Evolutionary conservation across 2,888 invertebrate species (phyloP).

Genomic region (Ditylenchus weischeri): DNA sequence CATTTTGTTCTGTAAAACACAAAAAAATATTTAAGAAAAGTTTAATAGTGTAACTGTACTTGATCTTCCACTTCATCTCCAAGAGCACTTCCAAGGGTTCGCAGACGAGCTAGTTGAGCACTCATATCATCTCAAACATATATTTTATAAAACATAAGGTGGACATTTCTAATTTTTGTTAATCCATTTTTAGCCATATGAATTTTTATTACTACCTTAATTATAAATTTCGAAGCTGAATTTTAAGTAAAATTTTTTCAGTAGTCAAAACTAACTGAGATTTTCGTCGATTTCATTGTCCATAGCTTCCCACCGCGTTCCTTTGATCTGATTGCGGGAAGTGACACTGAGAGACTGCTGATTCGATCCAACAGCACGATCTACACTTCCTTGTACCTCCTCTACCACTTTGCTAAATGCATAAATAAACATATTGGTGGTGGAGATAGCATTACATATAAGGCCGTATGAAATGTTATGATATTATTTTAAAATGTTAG

Average conservation of each 20-base stretch:
- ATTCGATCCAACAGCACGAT: conserved; percentile 5
- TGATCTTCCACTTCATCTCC: conserved; percentile 80
- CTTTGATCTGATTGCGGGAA: conserved; percentile 48
- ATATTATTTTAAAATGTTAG: too few species aligned
- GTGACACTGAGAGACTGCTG: conserved; percentile 39
- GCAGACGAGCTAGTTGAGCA: conserved; percentile 76
- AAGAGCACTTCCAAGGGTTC: conserved; percentile 77
- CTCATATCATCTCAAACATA: conserved; percentile 73
- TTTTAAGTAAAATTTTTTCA: background rate
- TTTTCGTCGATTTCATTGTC: conserved; percentile 58
- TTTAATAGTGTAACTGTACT: too few species aligned
- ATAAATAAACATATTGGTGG: background rate
- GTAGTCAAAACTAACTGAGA: conserved; percentile 40
- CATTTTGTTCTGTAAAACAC: conserved; percentile 65
- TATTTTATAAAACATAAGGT: conserved; percentile 14
- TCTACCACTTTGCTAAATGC: conserved; percentile 4
- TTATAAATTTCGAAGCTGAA: too few species aligned
- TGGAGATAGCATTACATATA: too few species aligned
- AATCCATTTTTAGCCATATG: too few species aligned
- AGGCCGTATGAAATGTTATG: too few species aligned
- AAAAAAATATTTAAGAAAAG: too few species aligned
- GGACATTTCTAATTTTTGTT: too few species aligned
- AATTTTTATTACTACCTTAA: too few species aligned
- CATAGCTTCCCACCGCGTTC: conserved; percentile 59
- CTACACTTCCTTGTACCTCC: background rate